Evolutionary conservation across 1,140 invertebrate species (phyloP), one percentile per base, ranked within the genome.

Genomic region (Drosophila trapezifrons): DNA sequence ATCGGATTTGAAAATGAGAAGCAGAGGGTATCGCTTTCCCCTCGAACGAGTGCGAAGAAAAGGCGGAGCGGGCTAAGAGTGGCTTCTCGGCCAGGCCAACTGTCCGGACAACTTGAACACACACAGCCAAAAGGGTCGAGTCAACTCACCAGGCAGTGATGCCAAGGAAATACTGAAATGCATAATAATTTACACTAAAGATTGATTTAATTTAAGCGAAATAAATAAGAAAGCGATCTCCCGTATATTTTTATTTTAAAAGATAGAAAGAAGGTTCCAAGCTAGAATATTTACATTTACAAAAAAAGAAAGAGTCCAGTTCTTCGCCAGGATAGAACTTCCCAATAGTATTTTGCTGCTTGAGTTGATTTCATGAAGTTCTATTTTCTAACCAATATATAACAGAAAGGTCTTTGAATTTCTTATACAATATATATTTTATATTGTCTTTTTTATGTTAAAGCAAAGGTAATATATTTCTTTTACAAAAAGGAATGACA

Each of bases 1-100:
- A 89, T 89, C 84, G 84, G 84, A 89, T 89, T 89, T 89, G 77
- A 90, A 80, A 89, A 72, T 80, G 75, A 90, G 84, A 69, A 66
- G 38, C 65, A 52, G 49, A 80, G 64, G 40, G 43, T 73, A 78
- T 55, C 76, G 52, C 63, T 55, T 77, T 66, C 40, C 22, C 66
- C 52, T 65, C 55, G 65, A 80, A 72, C 62, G 65, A 63, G 17
- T 76, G 45, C 78, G 55, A 72, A 64, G 69, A 67, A 78, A 80
- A 66, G 65, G 60, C 64, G 49, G 52, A 56, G 63, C 27, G 20
- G 58, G 40, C 42, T 58, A 17, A 54, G 64, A 73, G 67, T 71
- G 64, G 51, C 55, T 54, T 66, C 63, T 58, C 18, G 51, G 56
- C 54, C 46, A 45, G 62, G 57, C 66, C 54, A 47, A 25, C 40